Evolutionary conservation across 2,888 invertebrate genomes (phyloP).

Genomic region (Pseudolycoriella hygida): DNA sequence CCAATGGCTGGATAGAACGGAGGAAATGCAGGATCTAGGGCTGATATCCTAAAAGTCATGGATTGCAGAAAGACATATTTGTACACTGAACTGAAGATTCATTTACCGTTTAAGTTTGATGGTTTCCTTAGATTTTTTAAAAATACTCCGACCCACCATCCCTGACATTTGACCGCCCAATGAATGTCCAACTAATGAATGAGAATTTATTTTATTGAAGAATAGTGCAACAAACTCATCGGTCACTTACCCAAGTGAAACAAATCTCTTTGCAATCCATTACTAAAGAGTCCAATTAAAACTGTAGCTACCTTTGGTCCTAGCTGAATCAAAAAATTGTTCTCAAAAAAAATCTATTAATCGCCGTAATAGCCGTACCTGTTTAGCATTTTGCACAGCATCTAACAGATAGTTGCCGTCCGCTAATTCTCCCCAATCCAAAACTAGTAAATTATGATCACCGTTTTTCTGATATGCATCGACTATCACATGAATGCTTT

Average conservation of each 20-base stretch:
- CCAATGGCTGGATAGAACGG: constrained; percentile 10
- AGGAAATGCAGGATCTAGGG: constrained; percentile 42
- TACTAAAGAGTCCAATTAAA: constrained; percentile 20
- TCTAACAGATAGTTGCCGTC: constrained; percentile 27
- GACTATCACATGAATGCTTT: constrained; percentile 34
- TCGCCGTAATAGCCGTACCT: constrained; percentile 12
- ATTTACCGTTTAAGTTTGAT: constrained; percentile 14
- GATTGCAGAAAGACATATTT: neutral
- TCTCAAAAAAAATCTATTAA: no score
- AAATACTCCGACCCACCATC: constrained; percentile 21
- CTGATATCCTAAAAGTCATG: constrained; percentile 29
- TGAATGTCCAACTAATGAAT: constrained; percentile 24
- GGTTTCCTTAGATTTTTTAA: constrained; percentile 13
- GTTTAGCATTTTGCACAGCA: constrained; percentile 23
- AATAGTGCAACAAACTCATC: no score
- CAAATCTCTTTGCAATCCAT: constrained; percentile 20
- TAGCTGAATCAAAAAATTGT: constrained; percentile 11
- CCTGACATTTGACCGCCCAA: constrained; percentile 26
- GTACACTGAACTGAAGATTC: no score
- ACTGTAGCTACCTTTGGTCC: constrained; percentile 20
- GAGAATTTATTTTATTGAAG: no score
- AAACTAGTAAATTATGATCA: constrained; percentile 22
- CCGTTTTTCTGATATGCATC: constrained; percentile 23
- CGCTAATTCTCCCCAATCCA: constrained; percentile 26
- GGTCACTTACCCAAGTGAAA: constrained; percentile 18